Evolutionary conservation across 2,888 invertebrate genomes (phyloP).

Genomic region (Morpho helenor): DNA sequence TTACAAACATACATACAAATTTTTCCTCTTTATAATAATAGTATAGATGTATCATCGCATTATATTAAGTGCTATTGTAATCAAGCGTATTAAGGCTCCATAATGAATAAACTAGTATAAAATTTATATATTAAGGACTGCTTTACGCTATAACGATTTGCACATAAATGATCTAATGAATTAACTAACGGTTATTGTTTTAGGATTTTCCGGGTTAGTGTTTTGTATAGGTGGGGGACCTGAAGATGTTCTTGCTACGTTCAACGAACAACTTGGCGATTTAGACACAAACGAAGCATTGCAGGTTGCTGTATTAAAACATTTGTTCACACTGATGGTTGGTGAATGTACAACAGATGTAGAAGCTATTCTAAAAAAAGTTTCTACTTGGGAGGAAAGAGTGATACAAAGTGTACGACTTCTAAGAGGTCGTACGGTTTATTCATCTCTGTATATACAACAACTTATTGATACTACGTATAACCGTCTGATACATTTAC

Average conservation of each 20-base stretch:
- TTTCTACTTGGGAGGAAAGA: constrained; percentile 39
- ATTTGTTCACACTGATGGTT: constrained; percentile 45
- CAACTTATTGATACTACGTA: constrained; percentile 41
- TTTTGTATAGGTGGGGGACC: constrained; percentile 49
- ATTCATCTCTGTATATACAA: constrained; percentile 49
- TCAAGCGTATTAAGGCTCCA: no score
- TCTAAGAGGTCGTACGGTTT: constrained; percentile 41
- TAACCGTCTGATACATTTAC: constrained; percentile 31
- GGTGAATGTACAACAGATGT: constrained; percentile 22
- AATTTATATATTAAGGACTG: no score
- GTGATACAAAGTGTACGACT: constrained; percentile 36
- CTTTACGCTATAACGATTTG: no score
- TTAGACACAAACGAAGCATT: constrained; percentile 37
- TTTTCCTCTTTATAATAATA: no score
- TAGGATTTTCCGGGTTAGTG: constrained; percentile 47
- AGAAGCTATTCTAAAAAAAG: constrained; percentile 22
- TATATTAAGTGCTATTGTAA: no score
- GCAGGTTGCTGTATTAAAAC: constrained; percentile 42
- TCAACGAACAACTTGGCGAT: constrained; percentile 37
- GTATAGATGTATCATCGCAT: no score
- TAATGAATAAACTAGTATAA: no score
- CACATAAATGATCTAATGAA: no score
- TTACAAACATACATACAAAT: no score
- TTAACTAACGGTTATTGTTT: background rate
- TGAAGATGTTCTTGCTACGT: constrained; percentile 33